phyloP scores from a whole-genome alignment of 2,797 vertebrate genomes.

The Phalanger gymnotis region DNA sequence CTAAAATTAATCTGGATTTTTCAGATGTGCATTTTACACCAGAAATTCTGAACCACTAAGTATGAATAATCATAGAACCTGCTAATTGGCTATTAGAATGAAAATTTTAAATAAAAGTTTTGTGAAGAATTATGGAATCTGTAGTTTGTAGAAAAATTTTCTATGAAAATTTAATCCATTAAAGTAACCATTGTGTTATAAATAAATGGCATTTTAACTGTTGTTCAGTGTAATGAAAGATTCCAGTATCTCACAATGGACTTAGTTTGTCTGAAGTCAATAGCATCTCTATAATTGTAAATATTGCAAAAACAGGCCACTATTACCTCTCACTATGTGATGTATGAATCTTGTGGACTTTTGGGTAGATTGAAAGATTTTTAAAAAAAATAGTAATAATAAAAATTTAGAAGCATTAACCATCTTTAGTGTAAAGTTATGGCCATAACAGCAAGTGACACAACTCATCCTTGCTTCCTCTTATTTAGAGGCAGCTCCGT shows the following conservation, averaged over 20 bases:
- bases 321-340: neutral
- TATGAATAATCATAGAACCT: slow-evolving; percentile 20
- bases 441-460: neutral
- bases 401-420: neutral
- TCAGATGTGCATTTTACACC: slow-evolving; percentile 2
- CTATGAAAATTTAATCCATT: neutral
- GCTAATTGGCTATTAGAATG: neutral
- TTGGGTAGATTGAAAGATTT: neutral
- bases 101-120: slow-evolving; percentile 20
- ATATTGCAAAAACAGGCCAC: neutral
- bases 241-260: slow-evolving; percentile 5
- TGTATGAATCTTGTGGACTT: neutral
- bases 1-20: neutral
- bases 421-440: neutral
- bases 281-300: neutral
- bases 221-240: slow-evolving; percentile 1
- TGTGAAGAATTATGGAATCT: neutral
- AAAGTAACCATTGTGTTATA: neutral
- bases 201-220: neutral
- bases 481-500: neutral
- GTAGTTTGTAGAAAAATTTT: neutral
- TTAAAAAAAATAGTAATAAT: neutral
- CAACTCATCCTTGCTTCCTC: neutral
- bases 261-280: neutral
- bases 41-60: slow-evolving; percentile 17